phyloP scores from a whole-genome alignment of 1,140 invertebrate genomes.

The Diploscapter pachys region DNA sequence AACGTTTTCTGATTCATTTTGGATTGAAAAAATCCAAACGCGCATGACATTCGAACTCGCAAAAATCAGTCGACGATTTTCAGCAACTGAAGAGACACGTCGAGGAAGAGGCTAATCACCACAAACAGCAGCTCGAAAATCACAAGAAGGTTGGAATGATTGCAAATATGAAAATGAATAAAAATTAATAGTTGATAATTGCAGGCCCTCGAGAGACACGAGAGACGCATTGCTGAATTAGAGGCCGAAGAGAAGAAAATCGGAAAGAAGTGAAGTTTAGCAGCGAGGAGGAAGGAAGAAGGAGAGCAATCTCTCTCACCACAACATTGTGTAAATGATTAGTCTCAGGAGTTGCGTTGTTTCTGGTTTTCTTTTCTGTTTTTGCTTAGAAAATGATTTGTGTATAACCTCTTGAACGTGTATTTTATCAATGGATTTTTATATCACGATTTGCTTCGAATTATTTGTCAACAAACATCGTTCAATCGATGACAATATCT shows the following conservation, averaged over 20 bases:
- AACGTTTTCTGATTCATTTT: no score
- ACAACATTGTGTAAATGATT: not conserved
- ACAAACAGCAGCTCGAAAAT: not conserved
- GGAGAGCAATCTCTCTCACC: not conserved
- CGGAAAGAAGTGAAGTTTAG: not conserved
- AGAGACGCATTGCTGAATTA: not conserved
- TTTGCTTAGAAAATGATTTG: not conserved
- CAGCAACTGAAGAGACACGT: conserved; percentile 29
- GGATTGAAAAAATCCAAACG: no score
- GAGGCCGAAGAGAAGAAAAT: conserved; percentile 1
- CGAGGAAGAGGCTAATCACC: not conserved
- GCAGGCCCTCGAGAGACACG: not conserved
- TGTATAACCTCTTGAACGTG: no score
- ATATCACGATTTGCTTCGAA: not conserved
- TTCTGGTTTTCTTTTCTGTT: not conserved
- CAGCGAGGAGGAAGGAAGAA: not conserved
- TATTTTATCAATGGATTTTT: no score
- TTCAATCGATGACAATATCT: no score
- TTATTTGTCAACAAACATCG: not conserved
- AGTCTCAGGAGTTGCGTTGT: not conserved
- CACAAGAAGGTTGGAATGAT: conserved; percentile 22
- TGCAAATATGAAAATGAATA: not conserved
- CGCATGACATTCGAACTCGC: no score
- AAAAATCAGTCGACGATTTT: not conserved
- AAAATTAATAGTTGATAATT: not conserved